phyloP scores from a whole-genome alignment of 2,888 invertebrate genomes.

The Chloroclystis v-ata region DNA sequence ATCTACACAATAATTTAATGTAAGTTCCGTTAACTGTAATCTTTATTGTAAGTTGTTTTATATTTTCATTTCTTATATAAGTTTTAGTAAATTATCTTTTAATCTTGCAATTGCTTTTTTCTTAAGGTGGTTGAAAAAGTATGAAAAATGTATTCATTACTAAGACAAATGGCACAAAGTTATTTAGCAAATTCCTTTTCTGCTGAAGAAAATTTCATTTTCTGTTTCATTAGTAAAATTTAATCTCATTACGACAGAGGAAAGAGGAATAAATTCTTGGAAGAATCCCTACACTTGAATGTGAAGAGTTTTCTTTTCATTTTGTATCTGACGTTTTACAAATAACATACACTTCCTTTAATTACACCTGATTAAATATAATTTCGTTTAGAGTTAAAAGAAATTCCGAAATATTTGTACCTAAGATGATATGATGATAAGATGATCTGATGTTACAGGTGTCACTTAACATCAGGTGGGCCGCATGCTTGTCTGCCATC shows the following conservation, averaged over 20 bases:
- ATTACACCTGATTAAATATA: no score
- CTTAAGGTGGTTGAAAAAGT: conserved; percentile 26
- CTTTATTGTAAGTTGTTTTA: no score
- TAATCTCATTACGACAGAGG: conserved; percentile 61
- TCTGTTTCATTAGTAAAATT: conserved; percentile 73
- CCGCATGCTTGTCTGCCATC: no score
- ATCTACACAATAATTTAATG: conserved; percentile 30
- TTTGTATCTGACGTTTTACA: neutral
- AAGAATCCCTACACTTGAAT: conserved; percentile 52
- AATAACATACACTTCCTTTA: no score
- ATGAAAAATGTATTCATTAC: conserved; percentile 51
- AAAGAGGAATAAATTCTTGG: conserved; percentile 52
- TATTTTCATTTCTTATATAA: neutral
- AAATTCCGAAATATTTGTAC: no score
- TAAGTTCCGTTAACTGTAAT: conserved; percentile 8
- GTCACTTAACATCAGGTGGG: no score
- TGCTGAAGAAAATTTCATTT: conserved; percentile 62
- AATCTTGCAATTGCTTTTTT: conserved; percentile 22
- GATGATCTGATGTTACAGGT: no score
- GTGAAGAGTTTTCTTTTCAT: conserved; percentile 40
- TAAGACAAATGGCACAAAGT: conserved; percentile 59
- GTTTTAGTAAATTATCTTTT: neutral
- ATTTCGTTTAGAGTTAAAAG: no score
- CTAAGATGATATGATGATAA: no score
- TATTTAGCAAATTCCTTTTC: conserved; percentile 59